Evolutionary conservation across 2,888 invertebrate species (phyloP).

Genomic region (Eremobia ochroleuca): DNA sequence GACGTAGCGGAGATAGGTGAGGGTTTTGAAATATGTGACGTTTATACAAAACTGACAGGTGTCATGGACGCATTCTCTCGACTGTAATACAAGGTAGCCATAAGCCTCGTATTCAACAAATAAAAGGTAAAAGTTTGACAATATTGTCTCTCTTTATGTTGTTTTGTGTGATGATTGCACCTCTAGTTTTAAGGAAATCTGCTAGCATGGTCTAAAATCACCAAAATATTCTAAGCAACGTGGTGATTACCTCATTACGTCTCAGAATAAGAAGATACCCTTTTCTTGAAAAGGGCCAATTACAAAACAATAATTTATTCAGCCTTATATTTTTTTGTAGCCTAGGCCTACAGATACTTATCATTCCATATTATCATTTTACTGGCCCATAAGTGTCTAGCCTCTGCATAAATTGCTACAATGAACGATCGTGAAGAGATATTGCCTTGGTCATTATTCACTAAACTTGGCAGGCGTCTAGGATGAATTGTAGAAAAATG

Average conservation of each 20-base stretch:
- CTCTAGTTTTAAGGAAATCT: not conserved
- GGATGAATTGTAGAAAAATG: constrained; percentile 50
- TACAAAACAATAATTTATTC: constrained; percentile 26
- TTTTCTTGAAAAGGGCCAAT: not conserved
- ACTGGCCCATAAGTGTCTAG: constrained; percentile 55
- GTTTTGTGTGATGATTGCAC: not conserved
- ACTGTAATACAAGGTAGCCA: not conserved
- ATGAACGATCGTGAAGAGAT: constrained; percentile 54
- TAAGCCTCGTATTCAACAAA: not conserved
- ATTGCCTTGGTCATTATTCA: constrained; percentile 53
- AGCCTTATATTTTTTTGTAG: constrained; percentile 13
- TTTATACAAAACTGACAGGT: not conserved
- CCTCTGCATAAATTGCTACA: constrained; percentile 52
- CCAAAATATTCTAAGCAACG: not conserved
- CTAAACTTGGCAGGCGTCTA: constrained; percentile 45
- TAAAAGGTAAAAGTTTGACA: not conserved
- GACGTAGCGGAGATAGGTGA: not conserved
- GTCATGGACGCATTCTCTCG: not conserved
- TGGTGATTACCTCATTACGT: not conserved
- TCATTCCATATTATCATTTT: constrained; percentile 48
- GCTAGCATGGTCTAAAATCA: not conserved
- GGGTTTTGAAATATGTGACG: not conserved
- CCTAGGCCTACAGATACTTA: constrained; percentile 41
- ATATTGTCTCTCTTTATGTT: not conserved
- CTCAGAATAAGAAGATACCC: not conserved